Percentiles rank a stretch among this genome's conserved stretches.
phyloP scores from a whole-genome alignment of 2,113 vertebrate species.

The Oryctolagus cuniculus region mOryCun1.1 NC_091448.1:53664001-53664500 shows the following conservation, averaged over 20 bases:
- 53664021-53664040: neutral
- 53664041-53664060: conserved; percentile 61
- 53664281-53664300: neutral
- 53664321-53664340: neutral
- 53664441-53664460: neutral
- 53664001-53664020: conserved; percentile 28
- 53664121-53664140: conserved; percentile 39
- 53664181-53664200: conserved; percentile 10
- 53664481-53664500: neutral
- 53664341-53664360: neutral
- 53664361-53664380: neutral
- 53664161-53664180: conserved; percentile 34
- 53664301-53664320: neutral
- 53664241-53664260: neutral
- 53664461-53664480: neutral
- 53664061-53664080: neutral
- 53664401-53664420: neutral
- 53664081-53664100: conserved; percentile 14
- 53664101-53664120: neutral
- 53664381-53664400: neutral
- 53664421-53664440: neutral
- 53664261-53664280: neutral
- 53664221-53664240: neutral
- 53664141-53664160: conserved; percentile 60
- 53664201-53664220: neutral